A percentile compares a stretch with the other conserved stretches of the same genome.
phyloP scores from a whole-genome alignment of 2,888 invertebrate species.

The Podotricha telesiphe region DNA sequence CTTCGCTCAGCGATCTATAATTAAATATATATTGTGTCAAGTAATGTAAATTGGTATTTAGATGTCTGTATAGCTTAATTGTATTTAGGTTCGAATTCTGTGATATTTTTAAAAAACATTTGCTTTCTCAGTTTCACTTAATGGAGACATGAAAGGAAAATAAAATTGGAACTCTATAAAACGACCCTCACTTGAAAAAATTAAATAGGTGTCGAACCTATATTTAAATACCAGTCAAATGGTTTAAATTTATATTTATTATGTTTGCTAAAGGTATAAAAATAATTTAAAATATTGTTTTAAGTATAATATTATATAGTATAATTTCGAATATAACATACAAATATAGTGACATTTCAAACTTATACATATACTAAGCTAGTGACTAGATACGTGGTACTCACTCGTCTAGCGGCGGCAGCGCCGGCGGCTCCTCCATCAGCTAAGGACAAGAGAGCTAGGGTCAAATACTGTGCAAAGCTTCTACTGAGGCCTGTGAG shows the following conservation, averaged over 20 bases:
- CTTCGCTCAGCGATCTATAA: slow-evolving; percentile 61
- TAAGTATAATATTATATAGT: too few relatives aligned
- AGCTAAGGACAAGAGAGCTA: slow-evolving; percentile 62
- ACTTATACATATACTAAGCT: slow-evolving; percentile 12
- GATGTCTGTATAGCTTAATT: not conserved
- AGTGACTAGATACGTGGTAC: slow-evolving; percentile 51
- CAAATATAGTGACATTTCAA: slow-evolving; percentile 5
- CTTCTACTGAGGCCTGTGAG: slow-evolving; percentile 11
- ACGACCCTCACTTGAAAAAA: too few relatives aligned
- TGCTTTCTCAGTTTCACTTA: too few relatives aligned
- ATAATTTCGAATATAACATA: not conserved
- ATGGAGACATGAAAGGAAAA: too few relatives aligned
- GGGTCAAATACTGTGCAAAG: slow-evolving; percentile 57
- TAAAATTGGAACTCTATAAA: too few relatives aligned
- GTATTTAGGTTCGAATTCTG: not conserved
- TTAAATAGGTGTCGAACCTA: not conserved
- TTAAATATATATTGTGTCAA: not conserved
- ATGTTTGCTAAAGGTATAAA: too few relatives aligned
- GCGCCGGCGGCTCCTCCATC: slow-evolving; percentile 69
- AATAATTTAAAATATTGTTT: too few relatives aligned
- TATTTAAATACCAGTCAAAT: too few relatives aligned
- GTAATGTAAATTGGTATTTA: not conserved
- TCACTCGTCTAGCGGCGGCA: slow-evolving; percentile 76
- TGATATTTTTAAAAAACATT: too few relatives aligned
- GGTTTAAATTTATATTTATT: too few relatives aligned